Conservation (phyloP, 1,140 invertebrate species). For the Polyergus mexicanus region DNA sequence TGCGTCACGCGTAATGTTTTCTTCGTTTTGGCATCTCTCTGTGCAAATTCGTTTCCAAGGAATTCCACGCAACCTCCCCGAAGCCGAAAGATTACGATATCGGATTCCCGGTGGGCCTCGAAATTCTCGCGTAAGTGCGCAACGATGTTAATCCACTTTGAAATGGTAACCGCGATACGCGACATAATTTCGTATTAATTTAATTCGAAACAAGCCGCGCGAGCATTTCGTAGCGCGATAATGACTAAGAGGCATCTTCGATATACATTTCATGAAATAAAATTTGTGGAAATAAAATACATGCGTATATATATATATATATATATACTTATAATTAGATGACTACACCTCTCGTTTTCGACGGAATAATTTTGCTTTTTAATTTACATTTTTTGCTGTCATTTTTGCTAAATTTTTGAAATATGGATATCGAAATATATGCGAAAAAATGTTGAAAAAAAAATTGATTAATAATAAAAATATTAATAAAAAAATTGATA, state of each 20-base stretch:
- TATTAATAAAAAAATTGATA: not conserved
- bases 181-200: conserved; percentile 52
- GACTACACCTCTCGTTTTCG: not conserved
- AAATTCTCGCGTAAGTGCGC: conserved; percentile 45
- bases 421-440: not conserved
- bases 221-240: not conserved
- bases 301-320: too few relatives aligned
- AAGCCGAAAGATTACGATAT: conserved; percentile 46
- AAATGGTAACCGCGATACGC: conserved; percentile 38
- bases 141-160: conserved; percentile 38
- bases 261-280: not conserved
- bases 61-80: conserved; percentile 10
- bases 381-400: not conserved
- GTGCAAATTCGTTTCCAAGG: conserved; percentile 64
- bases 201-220: conserved; percentile 15
- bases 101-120: conserved; percentile 32
- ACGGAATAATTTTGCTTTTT: not conserved
- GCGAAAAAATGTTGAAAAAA: not conserved
- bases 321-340: not conserved
- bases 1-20: conserved; percentile 23
- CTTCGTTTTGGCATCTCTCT: not conserved
- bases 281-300: not conserved
- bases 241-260: not conserved
- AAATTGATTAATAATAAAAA: conserved; percentile 1
- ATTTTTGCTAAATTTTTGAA: not conserved